Conservation (phyloP, 2,113 vertebrate species). For the Meles meles region DNA sequence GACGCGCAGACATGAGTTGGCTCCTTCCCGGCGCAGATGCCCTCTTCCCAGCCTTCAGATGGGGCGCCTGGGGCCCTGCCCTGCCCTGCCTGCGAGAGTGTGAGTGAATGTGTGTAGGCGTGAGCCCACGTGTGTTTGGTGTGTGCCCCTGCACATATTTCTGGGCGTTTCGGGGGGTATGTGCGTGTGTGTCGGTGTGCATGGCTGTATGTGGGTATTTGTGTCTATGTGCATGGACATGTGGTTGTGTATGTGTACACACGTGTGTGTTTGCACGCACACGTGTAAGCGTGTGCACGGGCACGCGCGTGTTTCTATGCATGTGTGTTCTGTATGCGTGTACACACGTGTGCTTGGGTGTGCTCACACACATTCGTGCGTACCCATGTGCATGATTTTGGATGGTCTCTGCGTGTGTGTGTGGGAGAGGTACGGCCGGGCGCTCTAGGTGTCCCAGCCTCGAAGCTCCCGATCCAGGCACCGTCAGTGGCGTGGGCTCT, state of each 20-base stretch:
- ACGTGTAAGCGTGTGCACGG: too few species aligned
- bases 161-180: not conserved
- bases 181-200: not conserved
- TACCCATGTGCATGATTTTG: not conserved
- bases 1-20: not conserved
- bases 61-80: not conserved
- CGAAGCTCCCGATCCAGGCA: not conserved
- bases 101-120: not conserved
- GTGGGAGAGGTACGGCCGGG: not conserved
- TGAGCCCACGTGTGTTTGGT: not conserved
- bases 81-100: not conserved
- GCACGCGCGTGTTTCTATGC: not conserved
- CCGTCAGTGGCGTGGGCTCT: too few species aligned
- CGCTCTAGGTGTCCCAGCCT: not conserved
- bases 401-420: not conserved
- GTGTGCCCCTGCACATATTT: not conserved
- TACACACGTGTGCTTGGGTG: not conserved
- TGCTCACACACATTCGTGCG: not conserved
- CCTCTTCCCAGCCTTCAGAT: not conserved
- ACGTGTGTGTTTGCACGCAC: not conserved
- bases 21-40: not conserved
- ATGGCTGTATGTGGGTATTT: not conserved
- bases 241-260: not conserved
- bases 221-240: not conserved
- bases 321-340: not conserved